Evolutionary conservation across 2,797 vertebrate species (phyloP), one percentile per base, ranked within the genome.

Genomic region (Telmatherina bonti): DNA sequence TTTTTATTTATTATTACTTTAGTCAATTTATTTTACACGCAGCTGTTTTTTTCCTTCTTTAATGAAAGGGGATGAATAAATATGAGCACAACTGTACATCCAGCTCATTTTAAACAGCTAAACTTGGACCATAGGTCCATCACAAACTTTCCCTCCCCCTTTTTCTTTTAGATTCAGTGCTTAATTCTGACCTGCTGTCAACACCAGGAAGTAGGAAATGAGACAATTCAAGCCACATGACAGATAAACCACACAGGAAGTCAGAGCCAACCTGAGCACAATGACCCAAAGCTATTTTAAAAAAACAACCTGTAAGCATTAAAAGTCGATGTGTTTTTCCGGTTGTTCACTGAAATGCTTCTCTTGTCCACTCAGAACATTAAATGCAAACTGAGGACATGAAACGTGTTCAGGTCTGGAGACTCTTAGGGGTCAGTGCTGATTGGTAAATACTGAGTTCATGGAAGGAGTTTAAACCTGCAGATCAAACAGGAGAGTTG

Each of bases 241-340:
- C 33, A 71, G 65, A 66, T 38, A 49, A 67, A 68, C 22, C 72
- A 54, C 53, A 76, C 47, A 68, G 60, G 74, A 70, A 38, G 43
- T n/a, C 1, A 0, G 13, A 38, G 35, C 36, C 47, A 59, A 58
- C 5, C 41, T 30, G 45, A 69, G 33, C 0, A 47, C 52, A 65
- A 53, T 22, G 52, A 68, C 35, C 72, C 15, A 7, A 24, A 70
- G 41, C 55, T 33, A 52, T 33, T 10, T 11, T 33, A n/a, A 52
- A 41, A 51, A 60, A 13, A 41, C 26, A 58, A 18, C 22, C 35
- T 59, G 18, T 15, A 47, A 30, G 16, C 5, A 49, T 35, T 31
- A 24, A 24, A 49, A 45, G 26, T n/a, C 29, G 10, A 35, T 35
- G 16, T 31, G 18, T 62, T 55, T 33, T 16, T 15, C 55, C 47